Percentiles rank a stretch among this genome's conserved stretches.
phyloP scores from a whole-genome alignment of 2,113 vertebrate species.

The Ageneiosus marmoratus region DNA sequence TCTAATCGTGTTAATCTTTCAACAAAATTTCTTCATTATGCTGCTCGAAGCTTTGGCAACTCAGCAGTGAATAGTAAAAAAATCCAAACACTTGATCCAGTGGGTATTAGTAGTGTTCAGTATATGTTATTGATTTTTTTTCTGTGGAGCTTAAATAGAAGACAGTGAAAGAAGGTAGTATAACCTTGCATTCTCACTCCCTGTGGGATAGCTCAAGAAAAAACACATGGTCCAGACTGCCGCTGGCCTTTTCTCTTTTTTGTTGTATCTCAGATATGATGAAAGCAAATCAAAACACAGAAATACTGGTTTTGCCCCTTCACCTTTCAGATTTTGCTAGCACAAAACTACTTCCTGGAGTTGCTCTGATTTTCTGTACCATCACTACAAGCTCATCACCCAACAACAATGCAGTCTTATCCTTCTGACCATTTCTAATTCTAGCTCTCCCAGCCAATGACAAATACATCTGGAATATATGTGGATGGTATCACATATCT shows the following conservation, averaged over 20 bases:
- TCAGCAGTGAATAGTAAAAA: background rate
- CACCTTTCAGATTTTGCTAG: constrained; percentile 23
- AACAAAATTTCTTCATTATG: constrained; percentile 26
- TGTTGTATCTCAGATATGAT: constrained; percentile 2
- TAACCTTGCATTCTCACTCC: constrained; percentile 13
- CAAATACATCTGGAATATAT: constrained; percentile 52
- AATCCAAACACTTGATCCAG: constrained; percentile 24
- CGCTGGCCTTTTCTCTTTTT: constrained; percentile 33
- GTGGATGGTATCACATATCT: constrained; percentile 50
- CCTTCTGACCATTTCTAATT: constrained; percentile 40
- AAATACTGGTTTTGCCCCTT: constrained; percentile 3
- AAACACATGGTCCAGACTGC: constrained; percentile 26
- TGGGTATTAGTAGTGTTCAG: constrained; percentile 17
- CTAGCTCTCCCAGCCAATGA: constrained; percentile 23
- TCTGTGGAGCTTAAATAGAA: constrained; percentile 27
- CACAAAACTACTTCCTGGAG: background rate
- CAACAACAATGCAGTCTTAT: constrained; percentile 32
- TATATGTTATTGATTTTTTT: constrained; percentile 44
- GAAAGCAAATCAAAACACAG: constrained; percentile 13
- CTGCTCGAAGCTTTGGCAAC: constrained; percentile 7
- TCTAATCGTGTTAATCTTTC: constrained; percentile 9
- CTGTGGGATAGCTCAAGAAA: background rate
- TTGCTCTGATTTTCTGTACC: constrained; percentile 3
- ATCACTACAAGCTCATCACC: constrained; percentile 9
- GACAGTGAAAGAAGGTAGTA: constrained; percentile 1